Percentiles rank a stretch among this genome's conserved stretches.
Evolutionary conservation across 2,888 invertebrate genomes (phyloP).

Genomic region (Chaitophorus viminalis): DNA sequence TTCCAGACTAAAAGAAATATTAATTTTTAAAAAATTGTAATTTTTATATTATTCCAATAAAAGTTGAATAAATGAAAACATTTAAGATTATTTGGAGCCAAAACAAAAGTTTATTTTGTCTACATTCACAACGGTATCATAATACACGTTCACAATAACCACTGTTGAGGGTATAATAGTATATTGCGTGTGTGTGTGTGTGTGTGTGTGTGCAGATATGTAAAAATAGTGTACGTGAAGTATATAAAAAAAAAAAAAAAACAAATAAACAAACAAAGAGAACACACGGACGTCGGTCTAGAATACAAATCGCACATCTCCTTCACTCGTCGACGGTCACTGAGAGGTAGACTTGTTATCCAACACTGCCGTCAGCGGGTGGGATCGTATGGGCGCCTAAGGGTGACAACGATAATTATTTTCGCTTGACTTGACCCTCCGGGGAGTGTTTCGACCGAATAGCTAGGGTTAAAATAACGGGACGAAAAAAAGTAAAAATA

Average conservation of each 20-base stretch:
- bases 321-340: background rate
- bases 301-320: slow-evolving; percentile 12
- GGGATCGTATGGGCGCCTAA: slow-evolving; percentile 5
- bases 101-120: background rate
- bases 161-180: background rate
- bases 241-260: background rate
- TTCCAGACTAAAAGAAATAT: too few relatives aligned
- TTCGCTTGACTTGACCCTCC: slow-evolving; percentile 36
- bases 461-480: background rate
- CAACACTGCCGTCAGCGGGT: background rate
- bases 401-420: slow-evolving; percentile 54
- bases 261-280: background rate
- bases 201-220: too few relatives aligned
- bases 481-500: slow-evolving; percentile 20
- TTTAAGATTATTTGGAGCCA: too few relatives aligned
- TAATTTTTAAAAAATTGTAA: too few relatives aligned
- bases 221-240: background rate
- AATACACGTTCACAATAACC: background rate
- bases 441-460: slow-evolving; percentile 21
- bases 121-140: background rate
- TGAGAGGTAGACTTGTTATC: slow-evolving; percentile 1
- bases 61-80: too few relatives aligned
- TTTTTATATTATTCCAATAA: too few relatives aligned
- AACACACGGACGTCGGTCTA: background rate
- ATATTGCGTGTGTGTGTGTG: background rate